Base-by-base conservation (phyloP, 2,888 invertebrate species). In the Lumbricus terrestris region DNA sequence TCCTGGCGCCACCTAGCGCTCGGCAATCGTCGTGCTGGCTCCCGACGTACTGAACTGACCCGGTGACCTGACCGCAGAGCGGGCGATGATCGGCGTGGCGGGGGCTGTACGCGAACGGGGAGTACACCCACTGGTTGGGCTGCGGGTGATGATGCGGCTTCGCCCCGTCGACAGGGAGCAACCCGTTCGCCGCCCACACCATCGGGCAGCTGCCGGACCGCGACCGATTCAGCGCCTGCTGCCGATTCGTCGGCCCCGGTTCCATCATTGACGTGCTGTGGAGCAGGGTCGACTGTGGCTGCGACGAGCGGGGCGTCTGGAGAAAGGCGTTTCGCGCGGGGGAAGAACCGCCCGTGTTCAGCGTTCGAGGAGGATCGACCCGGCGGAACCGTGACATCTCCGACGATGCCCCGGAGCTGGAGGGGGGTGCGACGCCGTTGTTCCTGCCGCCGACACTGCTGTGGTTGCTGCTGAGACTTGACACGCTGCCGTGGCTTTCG, bases 401-500 rank as follows among this genome's bases (percentile, higher is more conserved):
- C 0, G 85, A 16, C 13, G n/a, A n/a, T n/a, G 85, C 34, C 4
- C 35, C 35, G 35, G 35, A 13, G 85, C 34, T 37, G 4, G n/a
- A n/a, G n/a, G 37, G 20, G 1, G 85, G 33, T 34, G 18, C 34
- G n/a, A 4, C 85, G 18, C 85, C 85, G 85, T 37, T 85, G 85
- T 37, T 85, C 37, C 85, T 37, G 35, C 85, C 85, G n/a, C 37
- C 37, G 15, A 85, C 37, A 18, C 85, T 85, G 85, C 85, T 85
- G 85, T 85, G 85, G 37, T 85, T 85, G 85, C 85, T 85, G 35
- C 85, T 85, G 4, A 85, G 37, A 15, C 85, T 85, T 18, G 85
- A 85, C 2, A 85, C n/a, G 35, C 85, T 85, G 85, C 85, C 85
- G 35, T 85, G 85, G 85, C 85, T 85, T 35, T 85, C 85, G 85